Conservation (phyloP, 2,113 vertebrate species). For the Pelecanoides urinatrix region DNA sequence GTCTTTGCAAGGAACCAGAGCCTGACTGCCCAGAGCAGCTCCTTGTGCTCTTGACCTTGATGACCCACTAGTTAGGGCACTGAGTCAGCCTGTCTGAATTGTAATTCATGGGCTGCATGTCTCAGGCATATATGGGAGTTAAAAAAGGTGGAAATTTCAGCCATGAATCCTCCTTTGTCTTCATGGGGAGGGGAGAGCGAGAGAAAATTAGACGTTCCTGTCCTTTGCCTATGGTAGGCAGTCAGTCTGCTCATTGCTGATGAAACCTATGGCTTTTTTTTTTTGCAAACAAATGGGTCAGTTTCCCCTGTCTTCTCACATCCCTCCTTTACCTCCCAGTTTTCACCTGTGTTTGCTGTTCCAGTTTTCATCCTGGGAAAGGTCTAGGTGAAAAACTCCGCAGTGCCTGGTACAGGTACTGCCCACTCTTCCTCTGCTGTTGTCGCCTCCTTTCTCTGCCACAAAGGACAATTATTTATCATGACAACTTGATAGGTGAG, state of each 20-base stretch:
- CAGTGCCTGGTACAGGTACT: background rate
- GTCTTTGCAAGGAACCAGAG: background rate
- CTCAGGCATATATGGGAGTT: background rate
- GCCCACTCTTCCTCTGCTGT: background rate
- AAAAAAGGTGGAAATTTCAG: background rate
- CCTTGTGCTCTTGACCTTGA: background rate
- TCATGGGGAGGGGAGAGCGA: background rate
- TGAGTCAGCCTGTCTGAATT: background rate
- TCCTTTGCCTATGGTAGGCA: background rate
- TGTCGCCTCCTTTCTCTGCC: background rate
- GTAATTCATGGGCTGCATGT: background rate
- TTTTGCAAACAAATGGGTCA: background rate
- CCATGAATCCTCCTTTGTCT: background rate
- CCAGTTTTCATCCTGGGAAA: background rate
- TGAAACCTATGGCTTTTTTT: background rate
- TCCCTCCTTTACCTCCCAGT: background rate
- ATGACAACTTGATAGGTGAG: background rate
- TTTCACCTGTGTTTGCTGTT: background rate
- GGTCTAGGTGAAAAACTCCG: background rate
- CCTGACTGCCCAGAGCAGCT: background rate
- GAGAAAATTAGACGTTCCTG: background rate
- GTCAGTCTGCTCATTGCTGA: background rate
- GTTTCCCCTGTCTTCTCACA: background rate
- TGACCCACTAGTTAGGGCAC: background rate
- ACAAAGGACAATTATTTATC: background rate